Percentiles rank a stretch among this genome's conserved stretches.
These are phyloP conservation scores for Corbicula japonica DNA, from an alignment of 2,888 invertebrate genomes.

Conservation along the genomic window DNA sequence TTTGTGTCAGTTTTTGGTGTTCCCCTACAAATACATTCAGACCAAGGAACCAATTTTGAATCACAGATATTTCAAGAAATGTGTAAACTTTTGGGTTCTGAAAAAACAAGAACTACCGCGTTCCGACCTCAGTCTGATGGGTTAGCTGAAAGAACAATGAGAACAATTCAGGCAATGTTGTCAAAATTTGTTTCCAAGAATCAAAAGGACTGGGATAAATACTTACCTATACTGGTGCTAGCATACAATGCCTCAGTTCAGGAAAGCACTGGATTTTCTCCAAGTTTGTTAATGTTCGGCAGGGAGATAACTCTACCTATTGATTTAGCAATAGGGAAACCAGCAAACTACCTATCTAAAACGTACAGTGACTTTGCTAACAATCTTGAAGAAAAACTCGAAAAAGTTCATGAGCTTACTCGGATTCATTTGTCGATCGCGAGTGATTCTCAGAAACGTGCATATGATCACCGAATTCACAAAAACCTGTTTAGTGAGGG, in stretches of 20 bases:
- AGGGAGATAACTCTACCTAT: slow-evolving; percentile 48
- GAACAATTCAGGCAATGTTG: too few species aligned
- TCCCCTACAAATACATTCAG: slow-evolving; percentile 56
- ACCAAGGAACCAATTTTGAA: slow-evolving; percentile 62
- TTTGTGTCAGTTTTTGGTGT: slow-evolving; percentile 56
- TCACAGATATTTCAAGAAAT: slow-evolving; percentile 54
- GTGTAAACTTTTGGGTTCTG: slow-evolving; percentile 45
- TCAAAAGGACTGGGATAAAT: too few species aligned
- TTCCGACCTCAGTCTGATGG: slow-evolving; percentile 56
- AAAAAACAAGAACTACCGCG: slow-evolving; percentile 58
- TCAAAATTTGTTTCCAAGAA: too few species aligned
- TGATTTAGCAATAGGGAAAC: slow-evolving; percentile 37
- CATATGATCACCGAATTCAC: slow-evolving; percentile 21
- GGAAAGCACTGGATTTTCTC: slow-evolving; percentile 38
- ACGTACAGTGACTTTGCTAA: not conserved
- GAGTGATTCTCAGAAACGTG: slow-evolving; percentile 23
- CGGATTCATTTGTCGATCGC: slow-evolving; percentile 7
- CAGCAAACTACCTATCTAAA: not conserved
- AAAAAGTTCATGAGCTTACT: slow-evolving; percentile 25
- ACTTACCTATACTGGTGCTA: too few species aligned
- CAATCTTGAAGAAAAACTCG: slow-evolving; percentile 15
- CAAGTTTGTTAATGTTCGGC: slow-evolving; percentile 52
- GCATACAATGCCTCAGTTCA: slow-evolving; percentile 54
- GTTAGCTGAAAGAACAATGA: slow-evolving; percentile 55
- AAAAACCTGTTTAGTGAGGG: too few species aligned